Base-by-base conservation (phyloP, 2,113 vertebrate species). In the Copsychus sechellarum region DNA sequence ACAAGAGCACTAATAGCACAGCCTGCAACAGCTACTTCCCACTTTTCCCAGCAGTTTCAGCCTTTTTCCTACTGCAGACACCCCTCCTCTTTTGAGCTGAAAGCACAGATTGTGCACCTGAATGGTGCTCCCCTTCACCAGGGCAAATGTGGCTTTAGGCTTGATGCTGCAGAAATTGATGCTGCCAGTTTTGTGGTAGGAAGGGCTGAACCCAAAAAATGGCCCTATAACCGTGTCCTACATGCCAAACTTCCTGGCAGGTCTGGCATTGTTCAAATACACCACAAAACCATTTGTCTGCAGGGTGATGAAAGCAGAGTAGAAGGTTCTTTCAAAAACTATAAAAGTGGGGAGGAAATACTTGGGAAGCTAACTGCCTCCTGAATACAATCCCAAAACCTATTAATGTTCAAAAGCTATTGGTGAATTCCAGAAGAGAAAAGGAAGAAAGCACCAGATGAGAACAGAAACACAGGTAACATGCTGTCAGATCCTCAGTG, bases 161-260 rank as follows among this genome's bases (percentile, higher is more conserved):
- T 88, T 38, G 19, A n/a, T 73, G 25, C 51, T 84, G 47, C 40
- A 74, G 67, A 95, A 94, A 87, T 31, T 1, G 2, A 64, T 38
- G n/a, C 82, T 50, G 62, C 86, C 56, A 61, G 65, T 92, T 92
- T 85, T 90, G 91, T 67, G 77, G 54, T 38, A 94, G 25, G 60
- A 96, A 87, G 88, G 18, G 26, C 57, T 89, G 74, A 95, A 81
- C 81, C 82, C 23, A 5, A 81, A 95, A 94, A 85, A 80, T 4
- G 74, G 43, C 83, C 86, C 72, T 43, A 43, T 74, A 89, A 48
- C 74, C 36, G 6, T 34, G 70, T 88, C 67, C 90, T 83, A 28
- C 73, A 40, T 26, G 56, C 62, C 56, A 92, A 90, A 78, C 58
- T 58, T 94, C 45, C 81, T 81, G 56, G 47, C 91, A 74, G 81